A percentile compares a stretch with the other conserved stretches of the same genome.
These are phyloP conservation scores for Cephus pygmeus DNA, from an alignment of 2,888 invertebrate species.

Conservation along the genomic window DNA sequence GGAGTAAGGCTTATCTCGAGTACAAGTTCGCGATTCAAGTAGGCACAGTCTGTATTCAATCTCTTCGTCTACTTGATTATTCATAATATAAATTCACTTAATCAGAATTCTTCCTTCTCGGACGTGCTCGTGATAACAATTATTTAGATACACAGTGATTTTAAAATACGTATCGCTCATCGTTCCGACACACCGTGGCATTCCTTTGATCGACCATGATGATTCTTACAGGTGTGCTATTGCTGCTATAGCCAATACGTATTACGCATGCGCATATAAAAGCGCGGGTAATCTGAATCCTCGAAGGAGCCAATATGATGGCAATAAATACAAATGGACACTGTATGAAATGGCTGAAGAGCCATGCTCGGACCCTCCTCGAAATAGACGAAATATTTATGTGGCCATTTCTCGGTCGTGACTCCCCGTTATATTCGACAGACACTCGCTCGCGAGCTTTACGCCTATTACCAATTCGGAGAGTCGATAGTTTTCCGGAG, in stretches of 20 bases:
- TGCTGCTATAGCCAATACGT: background rate
- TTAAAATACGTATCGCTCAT: background rate
- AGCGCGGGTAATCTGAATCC: background rate
- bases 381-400: background rate
- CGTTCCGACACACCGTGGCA: background rate
- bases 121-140: background rate
- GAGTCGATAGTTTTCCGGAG: background rate
- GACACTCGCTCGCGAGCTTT: background rate
- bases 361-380: background rate
- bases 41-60: background rate
- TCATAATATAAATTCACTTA: background rate
- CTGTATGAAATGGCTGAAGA: background rate
- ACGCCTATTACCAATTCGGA: background rate
- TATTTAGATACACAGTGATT: background rate
- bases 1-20: background rate
- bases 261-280: background rate
- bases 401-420: background rate
- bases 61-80: background rate
- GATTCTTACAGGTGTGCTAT: background rate
- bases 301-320: background rate
- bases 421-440: background rate
- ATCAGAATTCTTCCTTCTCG: background rate
- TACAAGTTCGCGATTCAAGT: background rate
- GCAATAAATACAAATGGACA: background rate
- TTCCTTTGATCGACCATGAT: background rate